Base-by-base conservation (phyloP, 2,888 invertebrate genomes). In the Pteria penguin region DNA sequence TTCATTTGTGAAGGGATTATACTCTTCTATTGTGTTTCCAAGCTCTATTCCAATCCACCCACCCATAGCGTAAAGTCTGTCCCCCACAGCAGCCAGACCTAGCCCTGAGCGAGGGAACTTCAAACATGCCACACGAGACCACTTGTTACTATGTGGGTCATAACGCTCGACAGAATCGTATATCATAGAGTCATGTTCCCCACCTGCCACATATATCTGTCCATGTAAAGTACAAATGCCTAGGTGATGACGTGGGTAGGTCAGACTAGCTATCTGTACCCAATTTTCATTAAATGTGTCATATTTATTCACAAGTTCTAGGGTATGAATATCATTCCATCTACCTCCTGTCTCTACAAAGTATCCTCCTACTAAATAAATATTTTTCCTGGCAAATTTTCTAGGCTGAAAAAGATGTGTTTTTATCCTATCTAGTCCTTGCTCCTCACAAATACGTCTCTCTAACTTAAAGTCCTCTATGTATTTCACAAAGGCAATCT, bases 31-130 rank as follows among this genome's bases (percentile, higher is more conserved):
- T 0, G 96, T 95, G 29, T 96, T 95, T 1, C 97, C 97, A 91
- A 97, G 96, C 90, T 97, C 97, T 78, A 96, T 96, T 0, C 97
- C 97, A 36, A 97, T 95, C 97, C 97, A 97, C 2, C 98, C 98
- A 58, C 98, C 97, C 85, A 98, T 95, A 0, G 97, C 97, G 90
- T 96, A 97, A 76, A 98, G 93, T 87, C 94, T 94, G 32, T 96
- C 96, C 84, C 96, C 95, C 92, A 96, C 94, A 18, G 96, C 95
- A 88, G 96, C 96, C 79, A 97, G 93, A 1, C 97, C 97, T 90
- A 97, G 96, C 91, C 97, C 97, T 92, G 97, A 97, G 27, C 98
- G 83, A 8, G 91, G 90, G 14, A 84, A 78, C 4, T 82, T 88
- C 86, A 91, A 82, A 26, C 84, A 83, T 8, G 89, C 84, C 95